phyloP scores from a whole-genome alignment of 2,113 vertebrate genomes.

The Otolemur garnettii region DNA sequence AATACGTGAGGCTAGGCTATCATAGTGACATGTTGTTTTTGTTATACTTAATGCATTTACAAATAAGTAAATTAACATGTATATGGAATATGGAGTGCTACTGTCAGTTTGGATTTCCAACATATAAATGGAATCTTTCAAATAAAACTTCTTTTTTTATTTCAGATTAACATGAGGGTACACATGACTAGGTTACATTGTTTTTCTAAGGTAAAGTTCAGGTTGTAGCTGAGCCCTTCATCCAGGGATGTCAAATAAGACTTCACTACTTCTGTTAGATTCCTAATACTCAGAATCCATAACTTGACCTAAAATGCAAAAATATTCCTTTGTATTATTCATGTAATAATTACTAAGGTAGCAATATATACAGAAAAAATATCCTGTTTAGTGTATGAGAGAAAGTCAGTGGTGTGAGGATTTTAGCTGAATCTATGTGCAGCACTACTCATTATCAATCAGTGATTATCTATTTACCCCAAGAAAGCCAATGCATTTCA shows the following conservation, averaged over 20 bases:
- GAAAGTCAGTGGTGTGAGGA: not conserved
- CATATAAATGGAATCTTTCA: not conserved
- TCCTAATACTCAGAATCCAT: not conserved
- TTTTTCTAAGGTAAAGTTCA: too few relatives aligned
- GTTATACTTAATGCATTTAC: not conserved
- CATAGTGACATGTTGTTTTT: not conserved
- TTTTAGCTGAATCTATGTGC: not conserved
- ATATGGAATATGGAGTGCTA: not conserved
- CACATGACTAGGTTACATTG: too few relatives aligned
- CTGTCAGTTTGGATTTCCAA: not conserved
- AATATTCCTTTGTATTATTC: slow-evolving; percentile 2
- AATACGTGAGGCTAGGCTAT: not conserved
- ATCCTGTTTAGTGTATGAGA: not conserved
- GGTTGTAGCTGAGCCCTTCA: too few relatives aligned
- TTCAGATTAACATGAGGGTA: too few relatives aligned
- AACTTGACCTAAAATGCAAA: not conserved
- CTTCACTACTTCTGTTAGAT: not conserved
- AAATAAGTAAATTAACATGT: not conserved
- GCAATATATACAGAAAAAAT: slow-evolving; percentile 24
- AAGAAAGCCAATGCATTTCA: not conserved
- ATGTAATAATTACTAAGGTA: not conserved
- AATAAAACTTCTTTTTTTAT: not conserved
- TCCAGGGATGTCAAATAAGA: not conserved
- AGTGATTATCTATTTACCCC: not conserved
- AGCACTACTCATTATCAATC: not conserved